Conservation (phyloP, 2,888 invertebrate genomes). For the Cybosia mesomella region DNA sequence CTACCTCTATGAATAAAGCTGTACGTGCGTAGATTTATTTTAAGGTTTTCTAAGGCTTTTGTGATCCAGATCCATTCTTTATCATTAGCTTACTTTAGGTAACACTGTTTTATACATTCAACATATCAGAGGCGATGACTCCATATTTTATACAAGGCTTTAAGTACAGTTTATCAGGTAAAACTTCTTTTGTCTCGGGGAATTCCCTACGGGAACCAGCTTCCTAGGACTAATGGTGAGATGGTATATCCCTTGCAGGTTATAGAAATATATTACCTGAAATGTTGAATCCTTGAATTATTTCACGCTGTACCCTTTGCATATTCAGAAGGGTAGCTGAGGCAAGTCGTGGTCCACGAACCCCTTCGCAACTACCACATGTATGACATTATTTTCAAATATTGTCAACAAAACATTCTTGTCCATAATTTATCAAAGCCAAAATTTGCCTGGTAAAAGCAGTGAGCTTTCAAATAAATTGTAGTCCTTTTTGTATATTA, state of each 20-base stretch:
- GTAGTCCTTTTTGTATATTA: constrained; percentile 1
- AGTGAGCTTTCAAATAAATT: background rate
- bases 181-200: background rate
- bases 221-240: background rate
- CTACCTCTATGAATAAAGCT: constrained; percentile 54
- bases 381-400: background rate
- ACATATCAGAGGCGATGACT: background rate
- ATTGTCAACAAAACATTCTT: background rate
- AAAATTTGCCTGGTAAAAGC: background rate
- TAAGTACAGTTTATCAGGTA: background rate
- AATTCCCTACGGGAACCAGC: background rate
- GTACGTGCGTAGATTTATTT: constrained; percentile 39
- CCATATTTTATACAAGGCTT: background rate
- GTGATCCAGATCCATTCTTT: constrained; percentile 11
- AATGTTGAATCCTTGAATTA: background rate
- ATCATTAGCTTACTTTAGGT: constrained; percentile 8
- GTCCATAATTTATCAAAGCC: background rate
- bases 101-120: background rate
- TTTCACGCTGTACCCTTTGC: no score
- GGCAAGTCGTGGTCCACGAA: background rate
- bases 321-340: no score
- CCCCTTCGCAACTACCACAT: background rate
- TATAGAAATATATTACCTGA: background rate
- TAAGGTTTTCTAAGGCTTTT: constrained; percentile 27
- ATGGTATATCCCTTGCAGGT: background rate